phyloP scores from a whole-genome alignment of 1,140 invertebrate genomes.

The Solenopsis invicta region DNA sequence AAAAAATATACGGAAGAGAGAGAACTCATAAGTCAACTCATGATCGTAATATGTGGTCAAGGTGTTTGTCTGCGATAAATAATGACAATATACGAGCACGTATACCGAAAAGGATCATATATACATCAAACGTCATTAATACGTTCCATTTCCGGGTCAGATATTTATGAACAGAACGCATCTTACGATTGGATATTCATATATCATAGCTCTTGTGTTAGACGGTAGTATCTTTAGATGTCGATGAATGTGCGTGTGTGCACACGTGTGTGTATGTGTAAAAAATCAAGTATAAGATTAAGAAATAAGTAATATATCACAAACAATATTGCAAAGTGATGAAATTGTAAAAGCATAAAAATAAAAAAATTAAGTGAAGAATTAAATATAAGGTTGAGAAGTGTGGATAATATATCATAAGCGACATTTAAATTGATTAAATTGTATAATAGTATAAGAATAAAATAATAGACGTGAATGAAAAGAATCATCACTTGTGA shows the following conservation, averaged over 20 bases:
- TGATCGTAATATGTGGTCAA: conserved; percentile 1
- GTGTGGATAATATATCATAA: not conserved
- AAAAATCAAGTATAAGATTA: not conserved
- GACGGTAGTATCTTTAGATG: not conserved
- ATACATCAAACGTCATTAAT: conserved; percentile 12
- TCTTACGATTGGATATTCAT: conserved; percentile 7
- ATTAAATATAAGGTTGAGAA: not conserved
- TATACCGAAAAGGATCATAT: conserved; percentile 5
- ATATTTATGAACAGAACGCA: conserved; percentile 16
- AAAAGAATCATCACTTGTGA: not conserved
- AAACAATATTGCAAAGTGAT: not conserved
- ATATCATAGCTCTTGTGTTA: conserved; percentile 21
- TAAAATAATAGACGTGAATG: not conserved
- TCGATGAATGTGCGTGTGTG: not conserved
- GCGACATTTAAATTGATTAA: not conserved
- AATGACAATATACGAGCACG: conserved; percentile 22
- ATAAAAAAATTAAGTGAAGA: no score
- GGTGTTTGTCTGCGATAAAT: conserved; percentile 37
- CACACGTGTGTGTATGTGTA: not conserved
- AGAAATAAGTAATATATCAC: not conserved
- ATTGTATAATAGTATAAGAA: conserved; percentile 3
- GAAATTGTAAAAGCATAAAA: conserved; percentile 17
- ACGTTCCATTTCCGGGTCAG: conserved; percentile 15
- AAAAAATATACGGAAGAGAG: conserved; percentile 16
- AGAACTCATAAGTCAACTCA: conserved; percentile 18